A percentile compares a stretch with the other conserved stretches of the same genome.
phyloP scores from a whole-genome alignment of 2,797 vertebrate genomes.

The Neosalanx taihuensis region DNA sequence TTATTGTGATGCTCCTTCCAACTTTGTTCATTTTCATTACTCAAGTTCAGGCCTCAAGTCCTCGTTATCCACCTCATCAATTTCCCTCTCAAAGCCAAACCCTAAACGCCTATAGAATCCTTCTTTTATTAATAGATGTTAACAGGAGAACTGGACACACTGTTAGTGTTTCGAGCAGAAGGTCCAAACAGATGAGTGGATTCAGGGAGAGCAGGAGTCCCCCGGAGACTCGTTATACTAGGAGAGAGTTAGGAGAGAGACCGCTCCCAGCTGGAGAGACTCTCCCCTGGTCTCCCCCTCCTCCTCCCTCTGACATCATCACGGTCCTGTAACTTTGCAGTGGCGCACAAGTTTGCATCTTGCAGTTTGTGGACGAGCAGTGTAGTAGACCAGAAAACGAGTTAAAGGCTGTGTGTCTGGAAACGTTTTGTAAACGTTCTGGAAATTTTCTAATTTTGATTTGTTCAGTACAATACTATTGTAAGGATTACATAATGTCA shows the following conservation, averaged over 20 bases:
- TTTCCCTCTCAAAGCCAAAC: background rate
- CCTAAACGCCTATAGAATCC: background rate
- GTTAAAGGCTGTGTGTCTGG: background rate
- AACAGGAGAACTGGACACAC: conserved; percentile 56
- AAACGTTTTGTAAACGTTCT: no score
- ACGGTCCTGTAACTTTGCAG: background rate
- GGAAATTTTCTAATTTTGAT: no score
- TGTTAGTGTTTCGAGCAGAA: conserved; percentile 65
- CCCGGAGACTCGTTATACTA: conserved; percentile 83
- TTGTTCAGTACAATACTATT: no score
- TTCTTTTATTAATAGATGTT: conserved; percentile 48
- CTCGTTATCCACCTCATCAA: background rate
- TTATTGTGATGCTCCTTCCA: background rate
- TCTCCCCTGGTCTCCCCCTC: conserved; percentile 63
- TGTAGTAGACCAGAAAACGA: background rate
- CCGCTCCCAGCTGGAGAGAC: conserved; percentile 83
- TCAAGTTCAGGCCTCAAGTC: background rate
- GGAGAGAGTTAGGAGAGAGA: conserved; percentile 35
- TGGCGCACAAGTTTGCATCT: background rate
- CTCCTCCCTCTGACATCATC: conserved; percentile 59
- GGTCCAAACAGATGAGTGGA: conserved; percentile 88
- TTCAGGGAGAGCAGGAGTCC: conserved; percentile 82
- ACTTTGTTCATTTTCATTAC: background rate
- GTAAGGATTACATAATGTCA: no score
- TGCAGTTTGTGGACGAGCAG: background rate